Evolutionary conservation across 2,113 vertebrate species (phyloP).

Genomic region (Alethe castanea): DNA sequence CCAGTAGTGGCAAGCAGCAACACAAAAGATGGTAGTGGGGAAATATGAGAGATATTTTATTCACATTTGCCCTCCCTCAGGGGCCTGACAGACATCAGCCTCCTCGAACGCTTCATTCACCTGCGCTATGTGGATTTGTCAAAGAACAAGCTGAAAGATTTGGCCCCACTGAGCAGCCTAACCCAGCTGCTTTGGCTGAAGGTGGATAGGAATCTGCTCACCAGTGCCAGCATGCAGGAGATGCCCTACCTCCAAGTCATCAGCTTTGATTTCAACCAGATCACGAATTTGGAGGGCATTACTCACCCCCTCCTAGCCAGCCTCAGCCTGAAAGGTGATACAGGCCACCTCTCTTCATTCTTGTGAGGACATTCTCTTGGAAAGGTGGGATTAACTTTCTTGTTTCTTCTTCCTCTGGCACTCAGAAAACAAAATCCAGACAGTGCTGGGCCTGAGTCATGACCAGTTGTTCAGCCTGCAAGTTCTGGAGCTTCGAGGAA

Average conservation of each 20-base stretch:
- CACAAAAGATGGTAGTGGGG: background rate
- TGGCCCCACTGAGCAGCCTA: slow-evolving; percentile 81
- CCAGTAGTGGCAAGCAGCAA: background rate
- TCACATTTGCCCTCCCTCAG: slow-evolving; percentile 58
- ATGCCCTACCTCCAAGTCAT: slow-evolving; percentile 86
- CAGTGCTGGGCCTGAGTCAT: slow-evolving; percentile 70
- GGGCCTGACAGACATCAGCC: slow-evolving; percentile 79
- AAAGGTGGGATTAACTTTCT: background rate
- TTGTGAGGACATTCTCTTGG: background rate
- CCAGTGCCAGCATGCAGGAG: slow-evolving; percentile 73
- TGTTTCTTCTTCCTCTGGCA: background rate
- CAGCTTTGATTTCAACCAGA: slow-evolving; percentile 82
- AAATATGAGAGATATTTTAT: background rate
- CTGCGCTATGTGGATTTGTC: slow-evolving; percentile 90
- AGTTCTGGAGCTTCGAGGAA: slow-evolving; percentile 85
- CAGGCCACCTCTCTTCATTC: background rate
- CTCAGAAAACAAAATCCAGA: slow-evolving; percentile 82
- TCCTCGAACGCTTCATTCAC: slow-evolving; percentile 81
- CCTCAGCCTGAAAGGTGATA: slow-evolving; percentile 85
- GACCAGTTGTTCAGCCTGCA: slow-evolving; percentile 76
- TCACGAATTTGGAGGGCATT: slow-evolving; percentile 78
- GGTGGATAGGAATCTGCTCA: slow-evolving; percentile 81
- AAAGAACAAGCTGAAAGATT: slow-evolving; percentile 82
- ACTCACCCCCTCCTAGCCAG: slow-evolving; percentile 77
- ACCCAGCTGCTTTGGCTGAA: slow-evolving; percentile 91